phyloP scores from a whole-genome alignment of 2,888 invertebrate genomes.

The Acronicta aceris region DNA sequence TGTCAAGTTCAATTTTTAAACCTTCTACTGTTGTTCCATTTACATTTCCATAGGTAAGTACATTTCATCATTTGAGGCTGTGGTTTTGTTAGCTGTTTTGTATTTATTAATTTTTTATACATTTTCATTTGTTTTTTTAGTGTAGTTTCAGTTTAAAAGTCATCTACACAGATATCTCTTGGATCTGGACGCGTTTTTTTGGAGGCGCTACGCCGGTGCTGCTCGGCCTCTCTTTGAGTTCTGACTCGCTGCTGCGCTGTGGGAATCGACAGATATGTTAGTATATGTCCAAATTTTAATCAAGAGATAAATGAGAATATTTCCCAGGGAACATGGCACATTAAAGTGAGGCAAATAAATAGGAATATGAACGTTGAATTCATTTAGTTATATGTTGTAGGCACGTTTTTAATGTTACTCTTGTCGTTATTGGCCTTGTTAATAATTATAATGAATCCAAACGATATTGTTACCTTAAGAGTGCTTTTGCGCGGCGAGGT shows the following conservation, averaged over 20 bases:
- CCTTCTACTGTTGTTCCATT: background rate
- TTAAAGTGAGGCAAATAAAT: background rate
- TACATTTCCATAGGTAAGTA: background rate
- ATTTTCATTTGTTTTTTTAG: background rate
- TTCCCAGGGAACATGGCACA: no score
- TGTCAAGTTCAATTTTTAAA: background rate
- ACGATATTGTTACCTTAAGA: constrained; percentile 81
- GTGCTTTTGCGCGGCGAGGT: constrained; percentile 82
- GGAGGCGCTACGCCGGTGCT: constrained; percentile 83
- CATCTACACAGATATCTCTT: constrained; percentile 94
- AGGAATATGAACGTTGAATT: no score
- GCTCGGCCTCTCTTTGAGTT: constrained; percentile 79
- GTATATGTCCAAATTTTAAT: constrained; percentile 29
- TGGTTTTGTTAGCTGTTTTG: background rate
- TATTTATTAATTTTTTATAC: no score
- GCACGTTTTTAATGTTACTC: no score
- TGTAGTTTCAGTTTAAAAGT: constrained; percentile 58
- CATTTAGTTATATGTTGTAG: background rate
- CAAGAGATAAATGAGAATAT: background rate
- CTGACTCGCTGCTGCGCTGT: constrained; percentile 88
- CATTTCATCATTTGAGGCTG: background rate
- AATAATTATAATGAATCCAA: constrained; percentile 22
- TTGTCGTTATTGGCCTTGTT: background rate
- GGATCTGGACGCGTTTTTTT: constrained; percentile 94
- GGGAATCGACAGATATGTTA: constrained; percentile 78